A percentile compares a stretch with the other conserved stretches of the same genome.
Conservation (phyloP, 1,140 invertebrate genomes). For the Caenorhabditis remanei region DNA sequence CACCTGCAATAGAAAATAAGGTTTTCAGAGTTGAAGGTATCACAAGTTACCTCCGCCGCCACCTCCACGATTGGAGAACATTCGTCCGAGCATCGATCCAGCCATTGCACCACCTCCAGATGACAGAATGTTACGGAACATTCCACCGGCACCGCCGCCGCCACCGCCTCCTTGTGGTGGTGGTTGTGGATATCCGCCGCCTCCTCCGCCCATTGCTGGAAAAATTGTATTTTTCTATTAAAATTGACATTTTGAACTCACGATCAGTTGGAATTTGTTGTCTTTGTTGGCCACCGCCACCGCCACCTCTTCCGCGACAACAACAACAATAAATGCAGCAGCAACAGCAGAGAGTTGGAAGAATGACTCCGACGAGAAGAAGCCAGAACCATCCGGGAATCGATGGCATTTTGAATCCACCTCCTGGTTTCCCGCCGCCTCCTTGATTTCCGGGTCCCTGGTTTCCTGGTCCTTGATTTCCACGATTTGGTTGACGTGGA, state of each 20-base stretch:
- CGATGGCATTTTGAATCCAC: constrained; percentile 56
- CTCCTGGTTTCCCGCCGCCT: constrained; percentile 7
- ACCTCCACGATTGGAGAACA: constrained; percentile 62
- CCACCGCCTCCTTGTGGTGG: constrained; percentile 51
- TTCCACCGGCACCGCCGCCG: constrained; percentile 57
- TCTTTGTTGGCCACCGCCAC: constrained; percentile 47
- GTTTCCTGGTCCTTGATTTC: constrained; percentile 54
- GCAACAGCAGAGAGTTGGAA: constrained; percentile 63
- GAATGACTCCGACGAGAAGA: constrained; percentile 57
- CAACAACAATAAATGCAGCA: constrained; percentile 65
- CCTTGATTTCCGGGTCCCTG: constrained; percentile 57
- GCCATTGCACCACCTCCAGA: constrained; percentile 62
- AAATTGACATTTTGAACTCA: background rate
- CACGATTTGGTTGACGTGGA: constrained; percentile 42
- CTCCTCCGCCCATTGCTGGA: constrained; percentile 53
- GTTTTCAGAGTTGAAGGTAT: background rate
- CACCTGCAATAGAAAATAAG: background rate
- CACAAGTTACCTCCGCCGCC: constrained; percentile 59
- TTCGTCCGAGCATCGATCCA: constrained; percentile 63
- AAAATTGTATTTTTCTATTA: background rate
- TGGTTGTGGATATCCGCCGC: constrained; percentile 46
- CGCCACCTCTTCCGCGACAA: constrained; percentile 64
- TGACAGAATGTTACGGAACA: constrained; percentile 60
- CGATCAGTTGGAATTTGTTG: constrained; percentile 32
- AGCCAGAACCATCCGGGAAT: constrained; percentile 65